Evolutionary conservation across 2,113 vertebrate species (phyloP), one percentile per base, ranked within the genome.

Genomic region (Fregetta grallaria): DNA sequence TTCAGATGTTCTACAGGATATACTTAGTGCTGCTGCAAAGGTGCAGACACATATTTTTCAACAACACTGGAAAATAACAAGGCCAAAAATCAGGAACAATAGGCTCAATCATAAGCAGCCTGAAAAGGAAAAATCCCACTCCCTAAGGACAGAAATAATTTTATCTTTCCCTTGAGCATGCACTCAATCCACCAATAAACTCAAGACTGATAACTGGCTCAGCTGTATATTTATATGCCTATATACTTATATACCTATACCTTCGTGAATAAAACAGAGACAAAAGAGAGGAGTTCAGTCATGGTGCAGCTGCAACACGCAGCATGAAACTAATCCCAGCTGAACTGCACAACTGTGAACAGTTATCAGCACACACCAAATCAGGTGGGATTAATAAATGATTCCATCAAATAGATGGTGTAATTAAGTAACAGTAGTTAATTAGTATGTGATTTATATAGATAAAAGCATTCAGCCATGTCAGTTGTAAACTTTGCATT

Each of bases 341-440:
- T 97, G 97, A 97, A 96, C 29, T 55, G 72, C 87, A 96, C 59
- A 76, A 65, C 38, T 94, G 70, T 88, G 66, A 92, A 38, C 32
- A 95, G 90, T 90, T 97, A 97, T 90, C 66, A 38, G 95, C 88
- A 94, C 68, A 78, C 80, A 97, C 96, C 95, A 98, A 99, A 98
- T 98, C 98, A 98, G 97, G 95, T 93, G 74, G 98, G 98, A 99
- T 98, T 98, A 99, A 99, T 98, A 98, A 97, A 96, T 92, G 53
- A 94, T 87, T 97, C 81, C 95, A 95, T 94, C 96, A 98, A 98
- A 97, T 90, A 98, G 98, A 98, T 88, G 45, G 87, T 94, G 96
- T 99, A 99, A 99, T 99, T 99, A 99, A 99, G 98, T 99, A 99
- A 98, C 97, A 96, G 95, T 94, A 96, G 96, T 98, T 99, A 99